These are phyloP conservation scores for Pseudopleuronectes americanus DNA, from an alignment of 2,797 vertebrate species.

Conservation along the genomic window DNA sequence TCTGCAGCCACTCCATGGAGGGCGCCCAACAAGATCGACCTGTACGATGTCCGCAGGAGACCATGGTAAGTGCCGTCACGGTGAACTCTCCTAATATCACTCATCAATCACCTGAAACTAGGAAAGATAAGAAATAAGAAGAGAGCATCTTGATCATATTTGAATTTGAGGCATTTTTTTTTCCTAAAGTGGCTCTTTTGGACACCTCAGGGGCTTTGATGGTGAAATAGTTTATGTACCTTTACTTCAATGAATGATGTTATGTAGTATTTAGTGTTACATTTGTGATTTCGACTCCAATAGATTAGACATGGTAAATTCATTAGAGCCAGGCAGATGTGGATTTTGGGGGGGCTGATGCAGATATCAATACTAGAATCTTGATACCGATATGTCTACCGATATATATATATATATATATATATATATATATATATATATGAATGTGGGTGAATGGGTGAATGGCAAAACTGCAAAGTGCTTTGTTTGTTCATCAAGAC, in stretches of 20 bases:
- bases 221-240: not conserved
- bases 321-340: too few species aligned
- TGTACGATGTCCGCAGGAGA: slow-evolving; percentile 96
- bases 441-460: too few species aligned
- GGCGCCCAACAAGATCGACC: slow-evolving; percentile 97
- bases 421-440: too few species aligned
- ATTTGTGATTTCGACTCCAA: too few species aligned
- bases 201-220: not conserved
- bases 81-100: not conserved
- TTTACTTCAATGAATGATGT: not conserved
- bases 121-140: not conserved
- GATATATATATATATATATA: too few species aligned
- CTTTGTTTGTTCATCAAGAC: too few species aligned
- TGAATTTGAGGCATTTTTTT: not conserved
- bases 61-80: slow-evolving; percentile 89
- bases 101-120: not conserved
- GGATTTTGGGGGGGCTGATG: too few species aligned
- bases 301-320: too few species aligned
- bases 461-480: too few species aligned
- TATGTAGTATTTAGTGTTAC: too few species aligned
- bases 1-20: slow-evolving; percentile 93
- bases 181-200: not conserved
- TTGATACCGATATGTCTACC: too few species aligned
- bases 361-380: too few species aligned
- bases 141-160: not conserved